These are phyloP conservation scores for Halictus quadricinctus DNA, from an alignment of 2,888 invertebrate genomes.

Conservation along the genomic window DNA sequence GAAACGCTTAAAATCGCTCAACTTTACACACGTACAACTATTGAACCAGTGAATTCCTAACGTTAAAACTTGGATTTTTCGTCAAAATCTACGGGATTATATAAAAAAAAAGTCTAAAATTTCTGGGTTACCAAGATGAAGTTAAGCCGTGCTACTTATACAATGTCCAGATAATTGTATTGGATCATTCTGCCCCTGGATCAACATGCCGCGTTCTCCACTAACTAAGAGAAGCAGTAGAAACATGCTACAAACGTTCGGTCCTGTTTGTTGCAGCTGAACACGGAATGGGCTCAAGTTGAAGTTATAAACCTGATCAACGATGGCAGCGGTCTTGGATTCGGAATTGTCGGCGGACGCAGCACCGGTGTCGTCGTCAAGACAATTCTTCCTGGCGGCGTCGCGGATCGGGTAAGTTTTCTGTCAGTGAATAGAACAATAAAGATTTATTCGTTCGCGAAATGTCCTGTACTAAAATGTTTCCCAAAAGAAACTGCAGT, in stretches of 20 bases:
- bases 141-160: no score
- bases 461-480: background rate
- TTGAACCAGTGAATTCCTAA: no score
- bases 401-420: conserved; percentile 94
- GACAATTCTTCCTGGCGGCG: conserved; percentile 98
- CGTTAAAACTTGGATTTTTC: no score
- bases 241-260: background rate
- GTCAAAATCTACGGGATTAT: no score
- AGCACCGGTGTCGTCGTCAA: conserved; percentile 99
- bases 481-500: background rate
- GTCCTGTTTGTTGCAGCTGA: conserved; percentile 86
- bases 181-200: no score
- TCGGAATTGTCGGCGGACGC: conserved; percentile 98
- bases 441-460: background rate
- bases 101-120: no score
- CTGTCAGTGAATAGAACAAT: background rate
- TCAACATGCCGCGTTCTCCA: no score
- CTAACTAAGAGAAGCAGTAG: no score
- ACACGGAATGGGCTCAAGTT: conserved; percentile 99
- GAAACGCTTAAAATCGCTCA: no score
- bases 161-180: no score
- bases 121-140: no score
- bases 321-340: conserved; percentile 98
- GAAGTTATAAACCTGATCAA: conserved; percentile 98
- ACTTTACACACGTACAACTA: no score